Evolutionary conservation across 2,113 vertebrate genomes (phyloP).

Genomic region (Sphaerodactylus townsendi): DNA sequence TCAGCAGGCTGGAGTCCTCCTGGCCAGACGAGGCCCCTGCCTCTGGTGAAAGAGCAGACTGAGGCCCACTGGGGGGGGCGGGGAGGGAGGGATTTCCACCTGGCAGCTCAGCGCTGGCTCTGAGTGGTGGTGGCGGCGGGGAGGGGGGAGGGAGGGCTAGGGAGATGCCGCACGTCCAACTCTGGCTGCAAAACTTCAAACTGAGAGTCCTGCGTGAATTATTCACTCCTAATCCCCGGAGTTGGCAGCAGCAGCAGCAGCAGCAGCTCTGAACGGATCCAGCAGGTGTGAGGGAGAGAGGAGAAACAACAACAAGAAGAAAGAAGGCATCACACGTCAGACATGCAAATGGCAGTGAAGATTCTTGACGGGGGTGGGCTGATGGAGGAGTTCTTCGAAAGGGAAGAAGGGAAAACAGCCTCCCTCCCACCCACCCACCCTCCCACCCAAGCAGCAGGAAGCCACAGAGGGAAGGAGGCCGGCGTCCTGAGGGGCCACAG

Average conservation of each 20-base stretch:
- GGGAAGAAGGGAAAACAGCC: not conserved
- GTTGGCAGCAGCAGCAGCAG: too few relatives aligned
- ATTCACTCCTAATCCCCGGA: conserved; percentile 71
- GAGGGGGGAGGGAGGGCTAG: conserved; percentile 33
- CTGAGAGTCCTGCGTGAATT: conserved; percentile 63
- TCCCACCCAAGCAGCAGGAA: too few relatives aligned
- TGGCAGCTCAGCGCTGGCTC: not conserved
- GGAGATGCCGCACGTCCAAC: conserved; percentile 36
- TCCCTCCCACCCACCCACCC: not conserved
- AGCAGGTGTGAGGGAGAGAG: conserved; percentile 64
- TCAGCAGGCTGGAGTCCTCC: too few relatives aligned
- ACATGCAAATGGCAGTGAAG: conserved; percentile 64
- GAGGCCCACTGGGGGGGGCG: too few relatives aligned
- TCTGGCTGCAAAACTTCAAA: conserved; percentile 68
- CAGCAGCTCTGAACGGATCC: conserved; percentile 63
- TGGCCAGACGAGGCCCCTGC: not conserved
- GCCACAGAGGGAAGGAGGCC: too few relatives aligned
- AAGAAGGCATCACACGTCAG: conserved; percentile 72
- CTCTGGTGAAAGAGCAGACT: too few relatives aligned
- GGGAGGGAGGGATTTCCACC: too few relatives aligned
- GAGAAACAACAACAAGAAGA: conserved; percentile 57
- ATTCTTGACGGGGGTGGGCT: conserved; percentile 27
- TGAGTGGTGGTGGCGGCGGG: not conserved
- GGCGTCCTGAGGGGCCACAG: too few relatives aligned
- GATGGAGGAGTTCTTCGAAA: not conserved